Base-by-base conservation (phyloP, 2,797 vertebrate genomes). In the Miichthys miiuy region DNA sequence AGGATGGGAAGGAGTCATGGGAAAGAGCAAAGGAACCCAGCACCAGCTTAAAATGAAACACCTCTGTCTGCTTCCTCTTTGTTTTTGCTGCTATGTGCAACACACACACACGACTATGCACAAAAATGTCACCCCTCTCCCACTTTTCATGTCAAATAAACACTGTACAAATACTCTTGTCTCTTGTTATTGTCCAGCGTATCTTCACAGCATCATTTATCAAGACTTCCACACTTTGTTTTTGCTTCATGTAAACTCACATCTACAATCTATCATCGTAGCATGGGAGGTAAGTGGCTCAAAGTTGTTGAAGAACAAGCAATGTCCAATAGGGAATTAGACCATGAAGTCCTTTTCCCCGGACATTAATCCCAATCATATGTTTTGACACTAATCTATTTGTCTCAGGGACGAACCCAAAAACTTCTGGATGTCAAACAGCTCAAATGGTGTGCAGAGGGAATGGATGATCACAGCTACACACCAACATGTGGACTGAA, bases 101-200 rank as follows among this genome's bases (percentile, higher is more conserved):
- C 47, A 23, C 13, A 65, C 8, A 34, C 21, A 30, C 25, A 13
- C 11, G 10, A 68, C 58, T 55, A 21, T 0, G 17, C 48, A 7
- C 50, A 18, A 23, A 1, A 54, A 38, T n/a, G 2, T 47, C 0
- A 42, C 25, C 47, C 30, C 25, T 65, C 27, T 27, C 60, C 34
- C 23, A 10, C 20, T 17, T 57, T 52, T 75, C 9, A 44, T 63
- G 54, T 68, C 56, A 63, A 88, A 80, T 89, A 88, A 91, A 88
- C 56, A 14, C 38, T 9, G 60, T 72, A 5, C 18, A 74, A 27
- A 23, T n/a, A 9, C 1, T 8, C n/a, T 21, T 14, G 51, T 66
- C 16, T 77, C 14, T 20, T 17, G 1, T 25, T 27, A 5, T 27
- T 41, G 8, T 27, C 8, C 0, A 41, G 14, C 2, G 21, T 12